Base-by-base conservation (phyloP, 2,888 invertebrate species). In the Labia minor region DNA sequence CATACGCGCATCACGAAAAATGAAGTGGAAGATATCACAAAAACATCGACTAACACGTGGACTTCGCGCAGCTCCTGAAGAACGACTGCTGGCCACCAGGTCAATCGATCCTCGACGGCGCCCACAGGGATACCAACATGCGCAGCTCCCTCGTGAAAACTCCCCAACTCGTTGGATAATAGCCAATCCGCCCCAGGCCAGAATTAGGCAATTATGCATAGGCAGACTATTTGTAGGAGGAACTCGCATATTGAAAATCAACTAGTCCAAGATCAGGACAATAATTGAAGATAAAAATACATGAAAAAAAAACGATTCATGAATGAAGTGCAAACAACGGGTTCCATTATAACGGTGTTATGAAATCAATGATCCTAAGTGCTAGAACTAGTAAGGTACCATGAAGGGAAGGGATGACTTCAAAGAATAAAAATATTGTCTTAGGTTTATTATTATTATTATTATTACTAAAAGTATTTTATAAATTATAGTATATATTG, bases 151-250 rank as follows among this genome's bases (percentile, higher is more conserved):
- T 49, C 49, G 49, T 14, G 16, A 49, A 33, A 49, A 49, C 16
- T 16, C 49, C 49, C 49, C 49, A 16, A n/a, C 49, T 14, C 49
- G 49, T 14, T 49, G 49, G 49, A 49, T 49, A 49, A 49, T 11
- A 16, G 49, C 49, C 49, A 49, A 49, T 49, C 49, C 49, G 49
- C 49, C 49, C 49, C 49, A 49, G 49, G 49, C 14, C n/a, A 49
- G 49, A 49, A 49, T 49, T 49, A 49, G 49, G 49, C 49, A 49
- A 49, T 49, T 49, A 49, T 49, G 49, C 49, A 49, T 49, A 14
- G 16, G 16, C 49, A 4, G 16, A 49, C 49, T 49, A 49, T 49
- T 49, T 49, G 49, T 49, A 11, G 49, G 26, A 26, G 26, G 26
- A 3, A 49, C 49, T 49, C 49, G 8, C 26, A 8, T 26, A 26